phyloP scores from a whole-genome alignment of 2,797 vertebrate species.

The Enteromius mattozi region DNA sequence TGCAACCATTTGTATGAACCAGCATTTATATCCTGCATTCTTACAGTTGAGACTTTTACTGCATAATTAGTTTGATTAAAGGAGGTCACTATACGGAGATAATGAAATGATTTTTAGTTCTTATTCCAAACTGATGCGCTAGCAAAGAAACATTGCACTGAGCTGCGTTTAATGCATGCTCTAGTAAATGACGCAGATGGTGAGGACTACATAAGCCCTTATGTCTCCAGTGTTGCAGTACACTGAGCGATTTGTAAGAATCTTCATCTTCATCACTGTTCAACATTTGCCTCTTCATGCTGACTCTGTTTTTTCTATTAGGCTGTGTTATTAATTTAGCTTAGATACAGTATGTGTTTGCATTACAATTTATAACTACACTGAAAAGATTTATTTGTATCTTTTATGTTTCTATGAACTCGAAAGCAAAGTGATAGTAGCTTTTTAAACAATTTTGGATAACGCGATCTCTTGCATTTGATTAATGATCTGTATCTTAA shows the following conservation, averaged over 20 bases:
- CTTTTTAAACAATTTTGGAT: neutral
- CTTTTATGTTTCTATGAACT: neutral
- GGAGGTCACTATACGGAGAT: neutral
- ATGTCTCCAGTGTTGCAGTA: neutral
- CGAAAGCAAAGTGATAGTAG: neutral
- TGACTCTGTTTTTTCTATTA: neutral
- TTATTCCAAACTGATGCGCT: neutral
- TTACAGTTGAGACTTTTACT: neutral
- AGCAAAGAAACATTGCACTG: neutral
- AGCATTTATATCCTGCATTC: neutral
- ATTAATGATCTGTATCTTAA: neutral
- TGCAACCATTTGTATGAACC: neutral
- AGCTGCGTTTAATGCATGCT: neutral
- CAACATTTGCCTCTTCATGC: conserved; percentile 6
- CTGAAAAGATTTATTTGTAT: neutral
- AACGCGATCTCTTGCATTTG: neutral
- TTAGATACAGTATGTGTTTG: neutral
- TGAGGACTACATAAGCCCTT: neutral
- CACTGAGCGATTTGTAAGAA: conserved; percentile 1
- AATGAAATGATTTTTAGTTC: neutral
- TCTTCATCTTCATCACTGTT: conserved; percentile 1
- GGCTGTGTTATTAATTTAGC: neutral
- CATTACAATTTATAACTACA: neutral
- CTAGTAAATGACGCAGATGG: conserved; percentile 9
- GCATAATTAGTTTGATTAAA: conserved; percentile 8